These are phyloP conservation scores for Ips nitidus DNA, from an alignment of 1,140 invertebrate species.

Conservation along the genomic window DNA sequence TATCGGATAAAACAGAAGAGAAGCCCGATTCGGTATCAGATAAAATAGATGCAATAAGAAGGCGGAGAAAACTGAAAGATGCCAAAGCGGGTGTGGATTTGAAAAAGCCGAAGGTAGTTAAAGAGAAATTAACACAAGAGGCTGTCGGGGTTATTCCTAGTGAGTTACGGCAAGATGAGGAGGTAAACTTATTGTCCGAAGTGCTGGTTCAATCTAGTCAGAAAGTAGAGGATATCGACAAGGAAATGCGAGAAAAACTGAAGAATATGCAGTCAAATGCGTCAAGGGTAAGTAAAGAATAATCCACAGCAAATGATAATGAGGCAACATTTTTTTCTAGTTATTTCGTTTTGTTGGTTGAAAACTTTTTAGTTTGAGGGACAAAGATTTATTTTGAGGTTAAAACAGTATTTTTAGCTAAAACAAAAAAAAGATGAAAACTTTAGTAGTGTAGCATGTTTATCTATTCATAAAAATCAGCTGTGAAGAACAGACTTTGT, in stretches of 20 bases:
- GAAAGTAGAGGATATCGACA: slow-evolving; percentile 40
- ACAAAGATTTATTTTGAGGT: too few species aligned
- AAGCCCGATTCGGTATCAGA: slow-evolving; percentile 17
- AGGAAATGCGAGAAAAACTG: slow-evolving; percentile 34
- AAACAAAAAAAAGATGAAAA: too few species aligned
- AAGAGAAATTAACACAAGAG: slow-evolving; percentile 4
- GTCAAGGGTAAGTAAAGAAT: neutral
- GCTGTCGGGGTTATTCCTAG: slow-evolving; percentile 10
- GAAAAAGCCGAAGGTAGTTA: slow-evolving; percentile 19
- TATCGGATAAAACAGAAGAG: slow-evolving; percentile 6
- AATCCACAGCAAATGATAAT: neutral
- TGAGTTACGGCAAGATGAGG: slow-evolving; percentile 41
- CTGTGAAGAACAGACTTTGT: too few species aligned
- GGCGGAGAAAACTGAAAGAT: slow-evolving; percentile 19
- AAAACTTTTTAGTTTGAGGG: too few species aligned
- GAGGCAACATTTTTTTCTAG: too few species aligned
- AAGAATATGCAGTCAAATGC: slow-evolving; percentile 33
- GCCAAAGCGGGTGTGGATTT: slow-evolving; percentile 6
- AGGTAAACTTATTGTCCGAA: slow-evolving; percentile 44
- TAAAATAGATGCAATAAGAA: slow-evolving; percentile 25
- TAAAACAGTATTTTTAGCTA: too few species aligned
- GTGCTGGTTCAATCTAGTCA: slow-evolving; percentile 37
- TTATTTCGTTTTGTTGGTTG: too few species aligned
- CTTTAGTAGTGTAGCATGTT: too few species aligned
- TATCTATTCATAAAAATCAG: too few species aligned